phyloP scores from a whole-genome alignment of 1,140 invertebrate species.

The Pseudomyrmex sp. region DNA sequence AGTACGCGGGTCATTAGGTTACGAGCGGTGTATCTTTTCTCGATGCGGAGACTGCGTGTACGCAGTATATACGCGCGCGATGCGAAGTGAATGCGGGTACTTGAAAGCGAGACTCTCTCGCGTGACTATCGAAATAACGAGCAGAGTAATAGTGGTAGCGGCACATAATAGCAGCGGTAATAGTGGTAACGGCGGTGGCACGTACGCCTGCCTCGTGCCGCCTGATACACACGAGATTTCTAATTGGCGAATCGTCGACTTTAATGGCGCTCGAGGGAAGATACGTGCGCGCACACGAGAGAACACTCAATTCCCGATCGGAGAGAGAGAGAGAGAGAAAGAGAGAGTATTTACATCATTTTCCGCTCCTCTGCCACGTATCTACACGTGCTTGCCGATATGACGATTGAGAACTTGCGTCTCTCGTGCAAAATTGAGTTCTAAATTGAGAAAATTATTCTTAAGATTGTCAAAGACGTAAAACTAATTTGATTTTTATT shows the following conservation, averaged over 20 bases:
- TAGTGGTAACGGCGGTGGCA: slow-evolving; percentile 51
- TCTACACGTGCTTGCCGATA: not conserved
- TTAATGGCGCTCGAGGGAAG: slow-evolving; percentile 62
- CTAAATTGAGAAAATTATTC: too few relatives aligned
- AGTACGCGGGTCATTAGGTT: not conserved
- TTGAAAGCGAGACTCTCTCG: slow-evolving; percentile 28
- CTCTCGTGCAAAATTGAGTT: not conserved
- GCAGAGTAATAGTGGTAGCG: slow-evolving; percentile 61
- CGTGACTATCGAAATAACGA: slow-evolving; percentile 69
- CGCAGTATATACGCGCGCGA: not conserved
- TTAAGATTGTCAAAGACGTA: too few relatives aligned
- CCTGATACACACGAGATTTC: slow-evolving; percentile 64
- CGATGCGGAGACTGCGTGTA: not conserved
- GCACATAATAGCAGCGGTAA: slow-evolving; percentile 63
- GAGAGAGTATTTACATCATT: slow-evolving; percentile 34
- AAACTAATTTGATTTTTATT: too few relatives aligned
- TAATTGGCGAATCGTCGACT: slow-evolving; percentile 71
- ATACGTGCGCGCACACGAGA: slow-evolving; percentile 45
- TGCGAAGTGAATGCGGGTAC: slow-evolving; percentile 56
- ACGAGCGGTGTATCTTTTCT: not conserved
- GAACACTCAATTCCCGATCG: slow-evolving; percentile 59
- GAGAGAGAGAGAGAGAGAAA: slow-evolving; percentile 57
- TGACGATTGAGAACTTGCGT: not conserved
- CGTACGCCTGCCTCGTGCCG: slow-evolving; percentile 48
- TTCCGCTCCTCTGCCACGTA: not conserved